Evolutionary conservation across 1,140 invertebrate genomes (phyloP), one percentile per base, ranked within the genome.

Genomic region (Tyrophagus putrescentiae): DNA sequence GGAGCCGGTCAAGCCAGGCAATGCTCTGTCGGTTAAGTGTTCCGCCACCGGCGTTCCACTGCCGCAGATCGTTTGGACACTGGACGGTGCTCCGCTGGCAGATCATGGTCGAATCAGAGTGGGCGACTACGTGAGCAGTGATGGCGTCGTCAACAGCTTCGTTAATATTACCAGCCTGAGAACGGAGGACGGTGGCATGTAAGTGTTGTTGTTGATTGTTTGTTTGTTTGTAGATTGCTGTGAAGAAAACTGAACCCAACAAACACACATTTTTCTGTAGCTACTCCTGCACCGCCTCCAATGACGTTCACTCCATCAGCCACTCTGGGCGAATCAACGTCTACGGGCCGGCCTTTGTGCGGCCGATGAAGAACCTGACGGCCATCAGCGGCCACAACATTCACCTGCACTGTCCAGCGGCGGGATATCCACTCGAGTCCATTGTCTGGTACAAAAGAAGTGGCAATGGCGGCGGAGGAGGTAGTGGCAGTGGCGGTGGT

Each of bases 71-170:
- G 84, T 82, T 4, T 97, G 93, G 93, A 84, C 85, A 72, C 76
- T 96, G 7, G 92, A 96, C 72, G 87, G 84, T 4, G 29, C 59
- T 25, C 48, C 44, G 23, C 54, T 67, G n/a, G 62, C 62, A 7
- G 64, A 64, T 34, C 9, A 32, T 21, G 32, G 42, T 23, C 45
- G 64, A 4, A 64, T 64, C 41, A 58, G 67, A 67, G 85, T 89
- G 36, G 87, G 87, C 23, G 87, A 91, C 72, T 88, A 89, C 73
- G 85, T 90, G 57, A 92, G 86, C 1, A 78, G 85, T 9, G 84
- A 90, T 72, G 88, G 90, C 66, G 85, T 91, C 71, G 87, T 94
- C 44, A 86, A 93, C 70, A 91, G 87, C 67, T 88, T 91, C 75
- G 85, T 95, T 63, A 95, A 95, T 75, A 87, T 95, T 66, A 86